A percentile compares a stretch with the other conserved stretches of the same genome.
These are phyloP conservation scores for Equus przewalskii DNA, from an alignment of 2,113 vertebrate species.

Conservation along the genomic window DNA sequence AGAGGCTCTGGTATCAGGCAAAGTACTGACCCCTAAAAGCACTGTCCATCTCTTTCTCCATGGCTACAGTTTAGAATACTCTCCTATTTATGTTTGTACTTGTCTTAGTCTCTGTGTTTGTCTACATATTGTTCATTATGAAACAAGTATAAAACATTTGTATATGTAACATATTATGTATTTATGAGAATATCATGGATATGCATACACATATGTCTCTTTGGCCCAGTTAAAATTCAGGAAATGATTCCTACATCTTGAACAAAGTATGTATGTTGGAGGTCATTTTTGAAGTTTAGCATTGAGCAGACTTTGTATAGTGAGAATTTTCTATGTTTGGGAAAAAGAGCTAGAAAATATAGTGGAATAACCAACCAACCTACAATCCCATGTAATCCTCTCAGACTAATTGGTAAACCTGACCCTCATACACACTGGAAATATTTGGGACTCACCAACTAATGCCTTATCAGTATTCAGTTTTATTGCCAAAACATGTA, in stretches of 20 bases:
- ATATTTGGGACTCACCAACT: conserved; percentile 16
- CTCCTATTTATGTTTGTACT: conserved; percentile 84
- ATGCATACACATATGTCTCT: conserved; percentile 87
- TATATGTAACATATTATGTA: conserved; percentile 87
- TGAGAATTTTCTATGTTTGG: conserved; percentile 74
- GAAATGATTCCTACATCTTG: conserved; percentile 83
- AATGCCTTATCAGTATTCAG: conserved; percentile 57
- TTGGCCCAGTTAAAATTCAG: conserved; percentile 86
- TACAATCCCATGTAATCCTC: neutral
- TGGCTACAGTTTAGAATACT: conserved; percentile 58
- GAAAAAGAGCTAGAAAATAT: conserved; percentile 43
- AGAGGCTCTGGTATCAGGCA: neutral
- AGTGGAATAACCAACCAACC: conserved; percentile 36
- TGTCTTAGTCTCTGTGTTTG: conserved; percentile 82
- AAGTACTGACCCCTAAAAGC: neutral
- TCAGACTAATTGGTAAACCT: conserved; percentile 61
- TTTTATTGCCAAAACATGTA: conserved; percentile 58
- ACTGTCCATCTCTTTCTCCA: neutral
- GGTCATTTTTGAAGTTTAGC: conserved; percentile 85
- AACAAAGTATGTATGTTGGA: conserved; percentile 84
- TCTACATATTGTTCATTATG: conserved; percentile 86
- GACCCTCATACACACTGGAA: conserved; percentile 48
- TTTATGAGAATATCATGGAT: conserved; percentile 86
- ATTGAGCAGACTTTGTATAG: conserved; percentile 68
- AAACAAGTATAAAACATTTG: conserved; percentile 85